Evolutionary conservation across 2,888 invertebrate species (phyloP).

Genomic region (Tachina lurida): DNA sequence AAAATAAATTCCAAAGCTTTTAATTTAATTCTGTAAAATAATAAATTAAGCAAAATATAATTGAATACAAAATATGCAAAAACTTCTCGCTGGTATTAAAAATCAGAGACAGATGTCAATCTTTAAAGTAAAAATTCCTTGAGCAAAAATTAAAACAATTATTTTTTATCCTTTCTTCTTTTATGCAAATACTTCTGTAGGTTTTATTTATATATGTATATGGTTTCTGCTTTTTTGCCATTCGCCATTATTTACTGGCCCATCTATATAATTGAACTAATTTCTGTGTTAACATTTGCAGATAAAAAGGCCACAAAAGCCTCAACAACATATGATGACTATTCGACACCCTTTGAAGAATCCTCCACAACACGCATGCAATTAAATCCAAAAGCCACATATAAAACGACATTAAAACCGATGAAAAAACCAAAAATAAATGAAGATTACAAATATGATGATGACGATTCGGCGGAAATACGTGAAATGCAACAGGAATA

Average conservation of each 20-base stretch:
- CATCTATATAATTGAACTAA: constrained; percentile 16
- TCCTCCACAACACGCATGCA: constrained; percentile 76
- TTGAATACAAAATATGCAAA: no score
- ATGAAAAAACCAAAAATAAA: constrained; percentile 64
- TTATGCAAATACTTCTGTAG: neutral
- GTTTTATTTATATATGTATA: neutral
- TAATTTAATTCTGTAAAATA: no score
- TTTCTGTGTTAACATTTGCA: constrained; percentile 62
- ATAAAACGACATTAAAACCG: constrained; percentile 64
- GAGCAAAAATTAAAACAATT: no score
- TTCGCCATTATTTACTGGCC: neutral
- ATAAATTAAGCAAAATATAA: no score
- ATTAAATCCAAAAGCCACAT: constrained; percentile 76
- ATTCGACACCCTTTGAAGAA: constrained; percentile 78
- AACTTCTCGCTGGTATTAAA: no score
- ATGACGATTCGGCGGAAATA: constrained; percentile 53
- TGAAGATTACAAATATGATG: constrained; percentile 66
- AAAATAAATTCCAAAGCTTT: no score
- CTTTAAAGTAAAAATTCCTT: no score
- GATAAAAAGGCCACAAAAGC: constrained; percentile 75
- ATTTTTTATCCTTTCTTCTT: neutral
- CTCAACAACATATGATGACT: constrained; percentile 73
- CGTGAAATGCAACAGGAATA: constrained; percentile 61
- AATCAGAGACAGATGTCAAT: no score
- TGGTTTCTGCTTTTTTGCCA: neutral